A percentile compares a stretch with the other conserved stretches of the same genome.
Evolutionary conservation across 2,888 invertebrate species (phyloP).

Genomic region (Rhopalosiphum nymphaeae): DNA sequence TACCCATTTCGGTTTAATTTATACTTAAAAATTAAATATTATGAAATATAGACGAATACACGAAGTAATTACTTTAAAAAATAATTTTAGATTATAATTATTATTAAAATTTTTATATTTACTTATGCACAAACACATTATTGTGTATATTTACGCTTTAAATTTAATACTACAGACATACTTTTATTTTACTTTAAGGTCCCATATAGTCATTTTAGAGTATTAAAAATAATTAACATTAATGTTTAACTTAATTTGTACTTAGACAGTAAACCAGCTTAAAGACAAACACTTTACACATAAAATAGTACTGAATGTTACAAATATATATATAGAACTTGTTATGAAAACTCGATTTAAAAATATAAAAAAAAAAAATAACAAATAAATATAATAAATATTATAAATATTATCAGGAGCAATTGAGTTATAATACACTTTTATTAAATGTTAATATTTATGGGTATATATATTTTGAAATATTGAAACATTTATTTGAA

Average conservation of each 20-base stretch:
- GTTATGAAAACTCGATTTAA: background rate
- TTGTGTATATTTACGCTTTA: background rate
- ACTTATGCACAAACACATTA: background rate
- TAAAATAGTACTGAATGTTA: background rate
- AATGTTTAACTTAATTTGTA: background rate
- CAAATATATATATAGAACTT: background rate
- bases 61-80: background rate
- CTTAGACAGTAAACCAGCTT: background rate
- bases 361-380: no score
- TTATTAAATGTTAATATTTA: background rate
- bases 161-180: background rate
- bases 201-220: background rate
- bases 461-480: background rate
- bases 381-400: no score
- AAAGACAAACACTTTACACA: background rate
- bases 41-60: background rate
- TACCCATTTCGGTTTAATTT: constrained; percentile 7
- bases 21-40: background rate
- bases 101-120: background rate
- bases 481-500: background rate
- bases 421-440: background rate
- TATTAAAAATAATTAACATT: background rate
- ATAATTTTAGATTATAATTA: background rate
- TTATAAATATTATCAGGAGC: background rate
- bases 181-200: background rate